Evolutionary conservation across 2,797 vertebrate genomes (phyloP).

Genomic region (Tangara arthus): DNA sequence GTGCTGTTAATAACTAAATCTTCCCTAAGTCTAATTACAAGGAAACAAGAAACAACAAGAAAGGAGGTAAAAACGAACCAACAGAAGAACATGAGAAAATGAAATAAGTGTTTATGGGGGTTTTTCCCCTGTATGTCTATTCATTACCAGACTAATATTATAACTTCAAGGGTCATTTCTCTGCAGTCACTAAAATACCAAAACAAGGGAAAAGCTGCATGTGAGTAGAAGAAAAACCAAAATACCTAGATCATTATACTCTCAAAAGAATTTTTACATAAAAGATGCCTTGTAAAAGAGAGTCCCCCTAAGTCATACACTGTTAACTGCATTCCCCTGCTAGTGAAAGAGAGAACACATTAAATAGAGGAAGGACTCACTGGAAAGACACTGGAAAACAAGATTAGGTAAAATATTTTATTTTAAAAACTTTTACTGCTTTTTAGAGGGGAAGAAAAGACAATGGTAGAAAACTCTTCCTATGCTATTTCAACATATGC

Average conservation of each 20-base stretch:
- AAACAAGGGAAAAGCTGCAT: slow-evolving; percentile 52
- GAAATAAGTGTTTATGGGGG: slow-evolving; percentile 51
- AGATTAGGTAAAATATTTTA: neutral
- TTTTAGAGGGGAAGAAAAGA: neutral
- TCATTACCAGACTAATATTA: slow-evolving; percentile 69
- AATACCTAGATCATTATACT: slow-evolving; percentile 29
- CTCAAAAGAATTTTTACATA: slow-evolving; percentile 55
- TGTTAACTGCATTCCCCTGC: neutral
- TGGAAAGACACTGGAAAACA: neutral
- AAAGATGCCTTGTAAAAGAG: slow-evolving; percentile 29
- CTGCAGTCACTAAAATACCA: slow-evolving; percentile 67
- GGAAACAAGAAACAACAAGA: neutral
- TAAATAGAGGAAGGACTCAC: neutral
- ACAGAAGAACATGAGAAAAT: slow-evolving; percentile 20
- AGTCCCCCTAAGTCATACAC: neutral
- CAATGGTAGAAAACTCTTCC: neutral
- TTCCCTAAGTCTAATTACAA: slow-evolving; percentile 73
- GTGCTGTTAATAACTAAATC: slow-evolving; percentile 63
- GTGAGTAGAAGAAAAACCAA: slow-evolving; percentile 21
- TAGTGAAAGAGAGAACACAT: neutral
- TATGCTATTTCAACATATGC: neutral
- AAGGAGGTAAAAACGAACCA: neutral
- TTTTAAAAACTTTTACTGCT: neutral
- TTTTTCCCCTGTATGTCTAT: slow-evolving; percentile 49
- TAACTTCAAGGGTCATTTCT: slow-evolving; percentile 76